These are phyloP conservation scores for Palaemon carinicauda DNA, from an alignment of 1,140 invertebrate genomes.

Conservation along the genomic window DNA sequence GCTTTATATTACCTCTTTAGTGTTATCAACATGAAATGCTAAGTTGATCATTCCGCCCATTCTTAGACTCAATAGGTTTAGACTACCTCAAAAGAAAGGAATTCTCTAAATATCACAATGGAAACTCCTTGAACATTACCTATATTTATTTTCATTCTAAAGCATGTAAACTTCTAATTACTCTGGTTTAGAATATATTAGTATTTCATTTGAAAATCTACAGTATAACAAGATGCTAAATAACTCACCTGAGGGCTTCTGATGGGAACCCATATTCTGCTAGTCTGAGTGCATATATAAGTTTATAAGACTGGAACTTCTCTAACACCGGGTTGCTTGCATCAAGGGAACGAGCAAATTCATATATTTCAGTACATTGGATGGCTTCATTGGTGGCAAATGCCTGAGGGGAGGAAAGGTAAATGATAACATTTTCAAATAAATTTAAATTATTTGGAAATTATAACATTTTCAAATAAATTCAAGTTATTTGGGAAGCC, in stretches of 20 bases:
- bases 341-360: slow-evolving; percentile 85
- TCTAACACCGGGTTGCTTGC: slow-evolving; percentile 73
- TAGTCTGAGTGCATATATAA: slow-evolving; percentile 43
- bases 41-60: neutral
- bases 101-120: too few relatives aligned
- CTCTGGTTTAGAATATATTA: too few relatives aligned
- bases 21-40: too few relatives aligned
- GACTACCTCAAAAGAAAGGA: too few relatives aligned
- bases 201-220: too few relatives aligned
- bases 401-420: slow-evolving; percentile 63
- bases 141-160: neutral
- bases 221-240: too few relatives aligned
- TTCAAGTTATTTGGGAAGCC: too few relatives aligned
- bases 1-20: neutral
- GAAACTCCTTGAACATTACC: too few relatives aligned
- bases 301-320: slow-evolving; percentile 61
- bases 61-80: too few relatives aligned
- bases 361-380: slow-evolving; percentile 93
- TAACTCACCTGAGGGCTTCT: slow-evolving; percentile 74
- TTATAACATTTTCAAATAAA: too few relatives aligned
- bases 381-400: slow-evolving; percentile 85
- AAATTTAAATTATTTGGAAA: too few relatives aligned
- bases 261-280: slow-evolving; percentile 64
- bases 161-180: neutral
- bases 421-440: neutral